A percentile compares a stretch with the other conserved stretches of the same genome.
Evolutionary conservation across 2,888 invertebrate species (phyloP).

Genomic region (Drosophila paramelanica): DNA sequence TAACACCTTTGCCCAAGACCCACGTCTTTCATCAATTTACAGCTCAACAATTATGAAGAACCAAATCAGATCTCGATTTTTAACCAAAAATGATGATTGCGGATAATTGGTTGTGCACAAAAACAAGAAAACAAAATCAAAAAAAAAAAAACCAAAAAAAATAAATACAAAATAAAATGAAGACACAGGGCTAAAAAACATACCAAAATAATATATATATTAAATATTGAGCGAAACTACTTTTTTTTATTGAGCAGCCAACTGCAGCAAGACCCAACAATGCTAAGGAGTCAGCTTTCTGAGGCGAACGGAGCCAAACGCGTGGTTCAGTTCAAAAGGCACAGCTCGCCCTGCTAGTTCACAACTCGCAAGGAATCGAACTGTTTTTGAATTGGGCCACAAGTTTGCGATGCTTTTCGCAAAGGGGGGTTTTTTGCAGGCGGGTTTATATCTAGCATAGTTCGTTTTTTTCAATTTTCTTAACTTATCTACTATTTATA

Average conservation of each 20-base stretch:
- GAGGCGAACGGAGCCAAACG: slow-evolving; percentile 33
- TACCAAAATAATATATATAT: slow-evolving; percentile 2
- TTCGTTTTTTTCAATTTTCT: slow-evolving; percentile 25
- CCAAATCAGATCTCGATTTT: slow-evolving; percentile 83
- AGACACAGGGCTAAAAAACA: slow-evolving; percentile 1
- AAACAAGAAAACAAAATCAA: slow-evolving; percentile 33
- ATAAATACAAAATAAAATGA: slow-evolving; percentile 1
- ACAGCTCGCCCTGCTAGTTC: not conserved
- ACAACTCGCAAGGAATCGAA: not conserved
- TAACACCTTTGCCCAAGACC: slow-evolving; percentile 51
- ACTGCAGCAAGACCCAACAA: not conserved
- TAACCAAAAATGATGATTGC: slow-evolving; percentile 84
- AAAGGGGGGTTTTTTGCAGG: not conserved
- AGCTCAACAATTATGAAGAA: slow-evolving; percentile 65
- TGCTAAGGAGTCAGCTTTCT: not conserved
- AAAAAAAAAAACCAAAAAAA: slow-evolving; percentile 3
- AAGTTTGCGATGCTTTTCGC: slow-evolving; percentile 46
- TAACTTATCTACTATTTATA: slow-evolving; percentile 8
- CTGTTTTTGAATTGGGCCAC: slow-evolving; percentile 60
- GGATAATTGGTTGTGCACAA: slow-evolving; percentile 85
- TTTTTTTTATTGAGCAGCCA: not conserved
- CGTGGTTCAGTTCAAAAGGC: slow-evolving; percentile 61
- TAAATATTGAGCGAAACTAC: slow-evolving; percentile 9
- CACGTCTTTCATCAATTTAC: slow-evolving; percentile 60
- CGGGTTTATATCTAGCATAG: slow-evolving; percentile 2